Evolutionary conservation across 2,888 invertebrate species (phyloP).

Genomic region (Diarsia dahlii): DNA sequence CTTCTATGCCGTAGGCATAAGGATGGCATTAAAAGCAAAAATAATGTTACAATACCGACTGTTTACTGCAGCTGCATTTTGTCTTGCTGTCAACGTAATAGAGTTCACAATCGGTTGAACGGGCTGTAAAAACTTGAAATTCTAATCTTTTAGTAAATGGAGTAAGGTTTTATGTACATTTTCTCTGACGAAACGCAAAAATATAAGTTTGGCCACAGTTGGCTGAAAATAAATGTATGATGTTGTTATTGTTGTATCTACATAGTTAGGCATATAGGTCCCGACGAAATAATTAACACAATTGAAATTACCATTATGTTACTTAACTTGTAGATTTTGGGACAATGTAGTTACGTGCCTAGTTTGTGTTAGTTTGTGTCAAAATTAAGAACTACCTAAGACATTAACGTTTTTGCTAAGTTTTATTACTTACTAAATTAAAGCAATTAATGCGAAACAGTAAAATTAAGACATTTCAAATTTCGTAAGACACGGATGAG

Average conservation of each 20-base stretch:
- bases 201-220: no score
- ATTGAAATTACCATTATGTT: background rate
- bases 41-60: no score
- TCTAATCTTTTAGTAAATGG: no score
- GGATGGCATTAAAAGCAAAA: no score
- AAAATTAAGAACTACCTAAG: background rate
- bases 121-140: no score
- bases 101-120: no score
- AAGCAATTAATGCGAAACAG: constrained; percentile 28
- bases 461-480: constrained; percentile 26
- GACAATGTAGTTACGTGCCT: background rate
- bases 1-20: no score
- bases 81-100: no score
- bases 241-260: background rate
- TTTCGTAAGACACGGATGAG: constrained; percentile 41
- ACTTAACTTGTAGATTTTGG: background rate
- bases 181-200: no score
- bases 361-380: constrained; percentile 1
- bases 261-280: background rate
- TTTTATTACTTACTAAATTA: constrained; percentile 10
- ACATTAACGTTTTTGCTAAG: constrained; percentile 7
- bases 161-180: no score
- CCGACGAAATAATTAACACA: background rate
- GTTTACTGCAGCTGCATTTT: no score
- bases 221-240: no score